phyloP scores from a whole-genome alignment of 2,113 vertebrate species.

The Eleginops maclovinus region DNA sequence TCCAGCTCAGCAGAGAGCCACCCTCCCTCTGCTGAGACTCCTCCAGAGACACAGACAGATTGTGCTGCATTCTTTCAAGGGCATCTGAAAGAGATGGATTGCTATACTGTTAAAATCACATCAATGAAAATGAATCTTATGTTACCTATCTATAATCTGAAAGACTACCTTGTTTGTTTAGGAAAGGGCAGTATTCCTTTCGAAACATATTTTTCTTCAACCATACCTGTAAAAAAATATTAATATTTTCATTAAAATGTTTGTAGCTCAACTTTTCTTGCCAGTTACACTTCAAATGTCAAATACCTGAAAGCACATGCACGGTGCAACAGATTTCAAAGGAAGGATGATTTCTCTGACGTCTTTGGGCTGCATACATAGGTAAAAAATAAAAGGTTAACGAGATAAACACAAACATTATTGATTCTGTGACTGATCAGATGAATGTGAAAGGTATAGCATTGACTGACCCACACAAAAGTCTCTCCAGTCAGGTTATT shows the following conservation, averaged over 20 bases:
- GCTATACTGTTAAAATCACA: not conserved
- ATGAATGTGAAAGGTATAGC: not conserved
- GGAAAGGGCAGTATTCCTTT: conserved; percentile 72
- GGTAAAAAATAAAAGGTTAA: conserved; percentile 9
- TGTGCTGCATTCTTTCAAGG: conserved; percentile 65
- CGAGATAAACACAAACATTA: not conserved
- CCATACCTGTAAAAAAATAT: conserved; percentile 70
- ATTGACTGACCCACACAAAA: conserved; percentile 65
- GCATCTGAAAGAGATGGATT: conserved; percentile 25
- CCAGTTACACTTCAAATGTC: not conserved
- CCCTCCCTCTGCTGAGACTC: conserved; percentile 24
- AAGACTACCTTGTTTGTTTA: conserved; percentile 64
- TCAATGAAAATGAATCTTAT: not conserved
- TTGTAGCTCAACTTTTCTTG: not conserved
- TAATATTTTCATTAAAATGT: not conserved
- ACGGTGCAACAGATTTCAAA: conserved; percentile 62
- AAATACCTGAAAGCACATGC: conserved; percentile 82
- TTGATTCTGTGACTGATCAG: not conserved
- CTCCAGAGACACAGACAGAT: conserved; percentile 65
- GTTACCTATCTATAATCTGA: not conserved
- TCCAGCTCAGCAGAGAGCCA: conserved; percentile 67
- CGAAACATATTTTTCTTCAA: conserved; percentile 31
- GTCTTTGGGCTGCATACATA: conserved; percentile 44
- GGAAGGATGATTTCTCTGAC: conserved; percentile 61
- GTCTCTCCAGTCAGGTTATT: conserved; percentile 26